Conservation (phyloP, 2,888 invertebrate species). For the Lobophora halterata region DNA sequence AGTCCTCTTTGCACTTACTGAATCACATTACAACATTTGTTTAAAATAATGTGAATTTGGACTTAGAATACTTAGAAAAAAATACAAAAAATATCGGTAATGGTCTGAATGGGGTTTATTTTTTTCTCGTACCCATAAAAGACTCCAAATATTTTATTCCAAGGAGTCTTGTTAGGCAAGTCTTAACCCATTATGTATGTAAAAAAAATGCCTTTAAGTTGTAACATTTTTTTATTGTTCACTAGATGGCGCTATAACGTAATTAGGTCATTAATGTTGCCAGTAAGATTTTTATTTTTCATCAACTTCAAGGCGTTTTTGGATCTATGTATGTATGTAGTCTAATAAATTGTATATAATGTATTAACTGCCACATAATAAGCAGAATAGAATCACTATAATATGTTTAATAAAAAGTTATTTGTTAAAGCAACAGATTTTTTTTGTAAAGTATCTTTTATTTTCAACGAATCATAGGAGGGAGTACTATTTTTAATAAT, state of each 20-base stretch:
- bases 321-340: slow-evolving; percentile 27
- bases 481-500: slow-evolving; percentile 44
- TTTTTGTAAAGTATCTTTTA: slow-evolving; percentile 49
- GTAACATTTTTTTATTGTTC: slow-evolving; percentile 9
- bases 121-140: slow-evolving; percentile 21
- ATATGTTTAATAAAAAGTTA: slow-evolving; percentile 32
- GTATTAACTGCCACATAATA: slow-evolving; percentile 43
- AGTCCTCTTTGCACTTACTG: slow-evolving; percentile 47
- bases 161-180: slow-evolving; percentile 18
- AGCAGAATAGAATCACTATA: slow-evolving; percentile 33
- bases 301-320: slow-evolving; percentile 26
- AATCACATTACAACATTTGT: slow-evolving; percentile 73
- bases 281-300: slow-evolving; percentile 19
- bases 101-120: slow-evolving; percentile 24
- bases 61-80: slow-evolving; percentile 32
- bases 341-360: slow-evolving; percentile 35
- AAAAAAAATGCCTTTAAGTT: slow-evolving; percentile 27
- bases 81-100: slow-evolving; percentile 26
- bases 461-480: slow-evolving; percentile 43
- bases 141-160: slow-evolving; percentile 20
- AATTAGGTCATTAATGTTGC: slow-evolving; percentile 28
- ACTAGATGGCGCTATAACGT: slow-evolving; percentile 15
- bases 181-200: slow-evolving; percentile 13
- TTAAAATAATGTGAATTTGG: slow-evolving; percentile 69
- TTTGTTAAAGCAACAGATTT: slow-evolving; percentile 44